Evolutionary conservation across 2,797 vertebrate species (phyloP).

Genomic region (Crypturellus tataupa): DNA sequence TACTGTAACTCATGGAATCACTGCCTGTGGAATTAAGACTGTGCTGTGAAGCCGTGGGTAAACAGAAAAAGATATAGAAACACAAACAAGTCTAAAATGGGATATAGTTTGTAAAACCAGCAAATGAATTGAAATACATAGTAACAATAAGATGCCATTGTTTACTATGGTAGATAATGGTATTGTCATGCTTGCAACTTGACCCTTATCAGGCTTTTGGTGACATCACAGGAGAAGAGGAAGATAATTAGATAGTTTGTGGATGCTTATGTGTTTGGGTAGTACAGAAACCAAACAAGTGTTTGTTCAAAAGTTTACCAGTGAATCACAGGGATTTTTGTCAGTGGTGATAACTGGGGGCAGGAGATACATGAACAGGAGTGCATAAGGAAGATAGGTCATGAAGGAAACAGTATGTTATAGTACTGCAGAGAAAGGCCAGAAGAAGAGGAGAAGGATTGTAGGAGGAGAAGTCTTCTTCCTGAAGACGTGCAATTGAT

Average conservation of each 20-base stretch:
- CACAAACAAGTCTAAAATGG: not conserved
- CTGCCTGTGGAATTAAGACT: not conserved
- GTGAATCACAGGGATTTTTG: not conserved
- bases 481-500: too few species aligned
- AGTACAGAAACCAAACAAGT: not conserved
- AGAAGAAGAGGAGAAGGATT: too few species aligned
- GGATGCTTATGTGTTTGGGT: not conserved
- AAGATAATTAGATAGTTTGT: not conserved
- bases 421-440: too few species aligned
- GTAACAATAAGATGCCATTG: not conserved
- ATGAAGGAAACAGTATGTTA: not conserved
- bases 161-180: not conserved
- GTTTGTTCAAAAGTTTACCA: not conserved
- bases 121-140: not conserved
- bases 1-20: not conserved
- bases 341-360: not conserved
- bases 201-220: not conserved
- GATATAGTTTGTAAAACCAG: not conserved
- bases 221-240: not conserved
- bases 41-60: not conserved
- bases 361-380: not conserved
- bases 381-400: not conserved
- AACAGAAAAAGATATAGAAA: not conserved
- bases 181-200: not conserved
- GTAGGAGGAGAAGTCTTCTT: too few species aligned